A percentile compares a stretch with the other conserved stretches of the same genome.
These are phyloP conservation scores for Neofelis nebulosa DNA, from an alignment of 2,113 vertebrate genomes.

Conservation along the genomic window DNA sequence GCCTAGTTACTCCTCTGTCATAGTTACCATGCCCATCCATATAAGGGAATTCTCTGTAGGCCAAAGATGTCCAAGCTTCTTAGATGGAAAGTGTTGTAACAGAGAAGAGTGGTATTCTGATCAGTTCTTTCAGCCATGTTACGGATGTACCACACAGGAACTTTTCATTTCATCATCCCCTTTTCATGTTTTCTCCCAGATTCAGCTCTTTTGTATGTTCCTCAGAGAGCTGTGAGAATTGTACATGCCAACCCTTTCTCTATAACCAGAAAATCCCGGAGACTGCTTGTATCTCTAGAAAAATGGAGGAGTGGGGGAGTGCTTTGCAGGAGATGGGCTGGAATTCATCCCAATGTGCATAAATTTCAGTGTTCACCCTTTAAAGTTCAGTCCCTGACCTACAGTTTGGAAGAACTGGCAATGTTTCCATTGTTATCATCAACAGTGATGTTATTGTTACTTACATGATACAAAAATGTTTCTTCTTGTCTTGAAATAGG, in stretches of 20 bases:
- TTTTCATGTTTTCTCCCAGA: neutral
- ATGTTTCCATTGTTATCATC: constrained; percentile 5
- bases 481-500: neutral
- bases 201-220: neutral
- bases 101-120: neutral
- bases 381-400: neutral
- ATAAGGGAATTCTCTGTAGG: neutral
- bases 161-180: neutral
- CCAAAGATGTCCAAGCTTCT: neutral
- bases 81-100: neutral
- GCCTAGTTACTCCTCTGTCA: neutral
- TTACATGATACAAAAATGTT: neutral
- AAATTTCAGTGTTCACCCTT: neutral
- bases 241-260: neutral
- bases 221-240: neutral
- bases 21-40: neutral
- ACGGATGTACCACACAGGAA: too few relatives aligned
- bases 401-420: neutral
- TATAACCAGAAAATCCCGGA: neutral
- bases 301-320: neutral
- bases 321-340: neutral
- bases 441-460: constrained; percentile 13
- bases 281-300: neutral
- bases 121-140: neutral
- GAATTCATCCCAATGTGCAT: neutral